Percentiles rank a stretch among this genome's conserved stretches.
These are phyloP conservation scores for Tarsius wallacei DNA, from an alignment of 2,797 vertebrate genomes.

Conservation along the genomic window DNA sequence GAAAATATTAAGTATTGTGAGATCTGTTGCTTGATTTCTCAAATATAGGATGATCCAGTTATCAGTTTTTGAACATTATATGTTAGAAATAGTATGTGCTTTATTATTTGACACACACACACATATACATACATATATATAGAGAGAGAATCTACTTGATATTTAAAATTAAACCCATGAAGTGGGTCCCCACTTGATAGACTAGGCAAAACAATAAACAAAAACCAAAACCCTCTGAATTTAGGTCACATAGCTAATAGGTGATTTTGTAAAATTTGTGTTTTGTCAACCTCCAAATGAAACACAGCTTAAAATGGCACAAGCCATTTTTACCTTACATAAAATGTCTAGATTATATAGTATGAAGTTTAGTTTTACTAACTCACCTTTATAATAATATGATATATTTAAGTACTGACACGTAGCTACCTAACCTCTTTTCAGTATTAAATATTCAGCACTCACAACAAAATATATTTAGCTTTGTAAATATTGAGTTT, in stretches of 20 bases:
- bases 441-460: slow-evolving; percentile 51
- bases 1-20: background rate
- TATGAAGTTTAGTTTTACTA: slow-evolving; percentile 46
- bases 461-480: slow-evolving; percentile 27
- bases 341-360: slow-evolving; percentile 1
- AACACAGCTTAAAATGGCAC: background rate
- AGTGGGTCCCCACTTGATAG: background rate
- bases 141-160: background rate
- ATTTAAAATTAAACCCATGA: slow-evolving; percentile 41
- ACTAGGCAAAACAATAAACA: background rate
- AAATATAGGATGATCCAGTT: background rate
- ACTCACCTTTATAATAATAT: background rate
- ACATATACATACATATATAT: background rate
- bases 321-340: background rate
- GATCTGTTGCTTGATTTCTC: background rate
- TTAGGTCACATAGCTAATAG: background rate
- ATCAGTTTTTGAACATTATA: background rate
- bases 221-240: background rate
- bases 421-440: background rate
- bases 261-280: background rate
- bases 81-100: background rate
- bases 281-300: slow-evolving; percentile 48
- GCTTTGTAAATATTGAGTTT: slow-evolving; percentile 16
- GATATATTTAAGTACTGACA: background rate
- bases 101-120: background rate